Conservation (phyloP, 2,113 vertebrate genomes). For the Nettapus auritus region DNA sequence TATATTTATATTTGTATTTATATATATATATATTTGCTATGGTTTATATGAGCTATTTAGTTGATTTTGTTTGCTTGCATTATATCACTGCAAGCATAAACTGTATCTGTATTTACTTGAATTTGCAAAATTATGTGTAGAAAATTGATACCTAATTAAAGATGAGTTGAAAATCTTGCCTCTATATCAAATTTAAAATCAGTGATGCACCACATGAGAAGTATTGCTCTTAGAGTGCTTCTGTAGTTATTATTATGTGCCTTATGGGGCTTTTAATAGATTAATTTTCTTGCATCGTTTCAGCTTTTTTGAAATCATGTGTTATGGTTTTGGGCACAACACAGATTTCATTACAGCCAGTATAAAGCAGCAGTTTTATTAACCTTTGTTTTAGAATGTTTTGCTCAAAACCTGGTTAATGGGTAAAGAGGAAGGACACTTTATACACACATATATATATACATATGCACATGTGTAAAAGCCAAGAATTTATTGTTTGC, state of each 20-base stretch:
- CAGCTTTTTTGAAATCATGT: neutral
- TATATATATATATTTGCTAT: neutral
- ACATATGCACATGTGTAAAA: neutral
- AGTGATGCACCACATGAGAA: neutral
- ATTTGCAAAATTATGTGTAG: neutral
- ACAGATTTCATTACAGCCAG: neutral
- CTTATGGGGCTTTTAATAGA: neutral
- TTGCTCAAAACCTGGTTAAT: neutral
- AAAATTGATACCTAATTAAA: constrained; percentile 7
- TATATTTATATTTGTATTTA: neutral
- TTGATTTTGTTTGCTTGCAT: neutral
- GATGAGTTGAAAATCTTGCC: neutral
- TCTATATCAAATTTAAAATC: neutral
- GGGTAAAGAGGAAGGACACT: neutral
- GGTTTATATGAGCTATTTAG: neutral
- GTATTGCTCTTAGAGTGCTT: neutral
- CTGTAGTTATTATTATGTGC: neutral
- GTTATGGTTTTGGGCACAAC: neutral
- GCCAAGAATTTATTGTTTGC: neutral
- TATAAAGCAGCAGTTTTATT: neutral
- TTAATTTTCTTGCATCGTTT: neutral
- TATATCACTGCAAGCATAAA: neutral
- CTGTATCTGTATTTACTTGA: neutral
- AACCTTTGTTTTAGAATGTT: neutral
- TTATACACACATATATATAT: no score